These are phyloP conservation scores for Andrena flavipes DNA, from an alignment of 2,888 invertebrate genomes.

Conservation along the genomic window DNA sequence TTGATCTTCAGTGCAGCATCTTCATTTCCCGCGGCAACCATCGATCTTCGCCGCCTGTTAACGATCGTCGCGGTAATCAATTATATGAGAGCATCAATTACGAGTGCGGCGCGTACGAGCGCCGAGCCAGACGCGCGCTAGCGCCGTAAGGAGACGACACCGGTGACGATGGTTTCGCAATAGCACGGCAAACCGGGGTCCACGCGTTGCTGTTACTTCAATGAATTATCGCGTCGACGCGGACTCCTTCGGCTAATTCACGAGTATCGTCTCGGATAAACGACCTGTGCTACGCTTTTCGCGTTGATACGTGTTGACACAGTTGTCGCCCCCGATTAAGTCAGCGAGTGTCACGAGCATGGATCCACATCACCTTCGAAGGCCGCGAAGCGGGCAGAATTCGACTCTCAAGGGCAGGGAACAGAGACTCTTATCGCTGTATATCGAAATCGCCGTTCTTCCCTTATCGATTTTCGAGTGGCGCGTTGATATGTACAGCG, in stretches of 20 bases:
- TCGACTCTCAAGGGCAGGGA: not conserved
- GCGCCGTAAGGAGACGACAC: not conserved
- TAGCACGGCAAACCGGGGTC: not conserved
- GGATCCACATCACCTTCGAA: not conserved
- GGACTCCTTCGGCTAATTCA: not conserved
- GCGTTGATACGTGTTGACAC: slow-evolving; percentile 4
- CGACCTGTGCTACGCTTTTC: slow-evolving; percentile 5
- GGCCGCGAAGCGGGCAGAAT: not conserved
- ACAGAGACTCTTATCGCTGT: not conserved
- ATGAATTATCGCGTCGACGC: slow-evolving; percentile 6
- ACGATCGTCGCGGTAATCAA: too few relatives aligned
- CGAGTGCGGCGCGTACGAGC: not conserved
- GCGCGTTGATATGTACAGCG: not conserved
- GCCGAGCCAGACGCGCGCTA: too few relatives aligned
- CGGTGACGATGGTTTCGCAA: slow-evolving; percentile 15
- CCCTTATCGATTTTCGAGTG: slow-evolving; percentile 37
- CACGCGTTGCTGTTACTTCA: slow-evolving; percentile 2
- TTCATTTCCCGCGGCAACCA: too few relatives aligned
- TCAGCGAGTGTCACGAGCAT: not conserved
- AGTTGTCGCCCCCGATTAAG: not conserved
- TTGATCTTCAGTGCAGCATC: too few relatives aligned
- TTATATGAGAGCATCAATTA: not conserved
- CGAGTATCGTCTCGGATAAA: not conserved
- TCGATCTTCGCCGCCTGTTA: too few relatives aligned
- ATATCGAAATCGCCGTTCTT: not conserved